Base-by-base conservation (phyloP, 1,140 invertebrate genomes). In the Caenorhabditis brenneri region DNA sequence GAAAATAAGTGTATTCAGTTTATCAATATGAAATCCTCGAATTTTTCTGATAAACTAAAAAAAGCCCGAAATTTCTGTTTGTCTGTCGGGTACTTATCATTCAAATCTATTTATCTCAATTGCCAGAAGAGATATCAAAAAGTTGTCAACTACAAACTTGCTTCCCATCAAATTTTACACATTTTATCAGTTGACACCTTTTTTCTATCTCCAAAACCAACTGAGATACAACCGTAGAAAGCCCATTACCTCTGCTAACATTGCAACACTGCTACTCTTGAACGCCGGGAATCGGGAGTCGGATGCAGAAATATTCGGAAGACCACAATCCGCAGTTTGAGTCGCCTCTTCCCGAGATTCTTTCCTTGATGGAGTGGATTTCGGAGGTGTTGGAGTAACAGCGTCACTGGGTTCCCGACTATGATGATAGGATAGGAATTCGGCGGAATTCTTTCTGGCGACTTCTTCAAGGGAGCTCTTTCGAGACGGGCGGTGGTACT, bases 321-420 rank as follows among this genome's bases (percentile, higher is more conserved):
- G 79, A 19, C 48, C 48, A 55, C 48, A 53, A 36, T 83, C 82
- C 0, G 78, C 5, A 0, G 82, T 83, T 31, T 83, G 82, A 10
- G 82, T 83, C 0, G 82, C 82, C 19, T 83, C 82, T 49, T 83
- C 82, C 39, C 78, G 31, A 0, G 82, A 83, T 31, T 83, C 69
- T 31, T 83, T 83, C 22, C 82, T 74, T 0, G 33, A 29, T 22
- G 81, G 60, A n/a, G 55, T 19, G 2, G n/a, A 27, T 36, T 80
- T 80, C 31, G 39, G 53, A 27, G 55, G 31, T 16, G 36, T 60
- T 12, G 53, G 46, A 16, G 55, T 48, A 42, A 33, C 79, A 7
- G 79, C 22, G 22, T 81, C 49, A 81, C 74, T 48, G 15, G 74
- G 42, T 29, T 79, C 58, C 19, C 58, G 29, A 19, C 58, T 65